Base-by-base conservation (phyloP, 2,888 invertebrate genomes). In the Lymantria monacha region DNA sequence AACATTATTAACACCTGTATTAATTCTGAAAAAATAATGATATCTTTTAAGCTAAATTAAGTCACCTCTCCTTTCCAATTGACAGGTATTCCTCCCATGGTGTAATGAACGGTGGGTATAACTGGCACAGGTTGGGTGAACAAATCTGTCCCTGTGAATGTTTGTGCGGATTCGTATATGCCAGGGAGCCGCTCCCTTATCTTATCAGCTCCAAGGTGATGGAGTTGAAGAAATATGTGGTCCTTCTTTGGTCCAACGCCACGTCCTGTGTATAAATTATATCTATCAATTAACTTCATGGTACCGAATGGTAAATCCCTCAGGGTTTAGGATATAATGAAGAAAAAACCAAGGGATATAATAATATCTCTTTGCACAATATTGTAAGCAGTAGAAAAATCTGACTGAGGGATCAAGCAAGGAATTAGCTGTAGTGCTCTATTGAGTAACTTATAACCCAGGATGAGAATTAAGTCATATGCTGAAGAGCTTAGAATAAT, bases 1-100 rank as follows among this genome's bases (percentile, higher is more conserved):
- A 22, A 22, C 5, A 3, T 3, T 22, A 22, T 22, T 22, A 2
- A 3, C 22, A 22, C 22, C 5, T n/a, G n/a, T n/a, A n/a, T n/a
- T n/a, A n/a, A n/a, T n/a, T n/a, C n/a, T n/a, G n/a, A n/a, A n/a
- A n/a, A n/a, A n/a, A n/a, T n/a, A n/a, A n/a, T n/a, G n/a, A n/a
- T 22, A 22, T 22, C 5, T 22, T 22, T 5, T 22, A 22, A 22
- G 22, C 22, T 22, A 22, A 22, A 22, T 2, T 22, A 22, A 22
- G 5, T 22, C 49, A 88, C 89, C 79, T 99, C 98, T 70, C 99
- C 99, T 75, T 95, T 97, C 83, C 96, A 98, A 85, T 99, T 99
- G 11, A 99, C 99, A 0, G 99, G 99, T 42, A 98, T 93, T 12
- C 99, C 99, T 9, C 99, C 99, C 99, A 99, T 99, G 72, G 99